phyloP scores from a whole-genome alignment of 2,113 vertebrate genomes.

The Aythya baeri region DNA sequence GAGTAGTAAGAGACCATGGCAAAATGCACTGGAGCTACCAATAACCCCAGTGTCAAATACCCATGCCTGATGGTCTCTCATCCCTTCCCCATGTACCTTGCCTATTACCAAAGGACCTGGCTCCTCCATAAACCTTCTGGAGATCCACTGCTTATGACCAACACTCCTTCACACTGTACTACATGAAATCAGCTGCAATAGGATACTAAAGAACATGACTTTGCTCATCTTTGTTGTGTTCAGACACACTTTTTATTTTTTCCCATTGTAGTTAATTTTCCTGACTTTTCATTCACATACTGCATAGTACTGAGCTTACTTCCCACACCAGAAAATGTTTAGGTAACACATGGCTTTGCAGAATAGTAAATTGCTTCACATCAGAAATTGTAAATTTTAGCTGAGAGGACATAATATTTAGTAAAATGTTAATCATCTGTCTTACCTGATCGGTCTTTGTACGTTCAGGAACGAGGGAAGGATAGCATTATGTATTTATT shows the following conservation, averaged over 20 bases:
- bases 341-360: not conserved
- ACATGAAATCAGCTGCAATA: not conserved
- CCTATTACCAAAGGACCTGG: not conserved
- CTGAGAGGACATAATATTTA: not conserved
- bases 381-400: not conserved
- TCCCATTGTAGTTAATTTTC: not conserved
- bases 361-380: not conserved
- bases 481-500: not conserved
- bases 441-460: not conserved
- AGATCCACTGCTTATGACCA: not conserved
- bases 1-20: not conserved
- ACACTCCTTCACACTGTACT: not conserved
- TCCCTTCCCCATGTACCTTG: not conserved
- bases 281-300: not conserved
- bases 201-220: not conserved
- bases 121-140: not conserved
- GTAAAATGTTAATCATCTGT: not conserved
- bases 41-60: not conserved
- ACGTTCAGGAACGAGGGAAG: not conserved
- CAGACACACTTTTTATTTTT: not conserved
- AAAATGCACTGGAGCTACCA: fast-evolving
- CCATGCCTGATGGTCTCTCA: not conserved
- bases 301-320: not conserved
- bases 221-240: not conserved
- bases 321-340: not conserved